Evolutionary conservation across 2,797 vertebrate genomes (phyloP).

Genomic region (Meda fulgida): DNA sequence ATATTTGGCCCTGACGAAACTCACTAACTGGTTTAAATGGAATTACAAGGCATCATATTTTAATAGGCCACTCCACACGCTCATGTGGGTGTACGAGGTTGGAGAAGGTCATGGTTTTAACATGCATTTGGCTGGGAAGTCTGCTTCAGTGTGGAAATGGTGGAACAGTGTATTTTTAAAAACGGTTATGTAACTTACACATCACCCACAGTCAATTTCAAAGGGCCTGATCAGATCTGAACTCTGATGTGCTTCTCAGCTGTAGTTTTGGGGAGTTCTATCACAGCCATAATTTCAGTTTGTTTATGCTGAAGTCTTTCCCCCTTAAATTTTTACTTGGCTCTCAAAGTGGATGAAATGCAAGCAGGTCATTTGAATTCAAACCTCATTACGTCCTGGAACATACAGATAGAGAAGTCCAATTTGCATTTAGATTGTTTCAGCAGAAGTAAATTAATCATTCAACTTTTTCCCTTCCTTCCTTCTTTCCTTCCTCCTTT

Average conservation of each 20-base stretch:
- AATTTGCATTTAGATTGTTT: slow-evolving; percentile 88
- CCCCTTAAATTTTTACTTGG: slow-evolving; percentile 75
- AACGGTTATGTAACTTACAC: slow-evolving; percentile 5
- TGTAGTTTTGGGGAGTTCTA: slow-evolving; percentile 3
- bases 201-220: slow-evolving; percentile 24
- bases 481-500: slow-evolving; percentile 55
- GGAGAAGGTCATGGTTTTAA: slow-evolving; percentile 9
- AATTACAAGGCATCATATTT: not conserved
- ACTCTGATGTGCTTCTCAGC: not conserved
- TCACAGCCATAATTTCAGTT: slow-evolving; percentile 49
- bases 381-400: slow-evolving; percentile 79
- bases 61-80: not conserved
- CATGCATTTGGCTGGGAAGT: slow-evolving; percentile 6
- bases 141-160: not conserved
- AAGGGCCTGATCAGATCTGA: slow-evolving; percentile 19
- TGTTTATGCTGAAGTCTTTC: slow-evolving; percentile 70
- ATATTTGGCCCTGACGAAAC: slow-evolving; percentile 15
- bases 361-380: slow-evolving; percentile 81
- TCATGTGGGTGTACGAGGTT: slow-evolving; percentile 14
- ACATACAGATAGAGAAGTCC: slow-evolving; percentile 81
- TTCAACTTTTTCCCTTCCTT: slow-evolving; percentile 66
- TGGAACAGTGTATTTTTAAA: not conserved
- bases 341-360: slow-evolving; percentile 74
- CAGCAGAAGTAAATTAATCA: slow-evolving; percentile 83
- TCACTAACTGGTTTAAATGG: slow-evolving; percentile 22